Evolutionary conservation across 2,113 vertebrate genomes (phyloP).

Genomic region (Rhadina sibilatrix): DNA sequence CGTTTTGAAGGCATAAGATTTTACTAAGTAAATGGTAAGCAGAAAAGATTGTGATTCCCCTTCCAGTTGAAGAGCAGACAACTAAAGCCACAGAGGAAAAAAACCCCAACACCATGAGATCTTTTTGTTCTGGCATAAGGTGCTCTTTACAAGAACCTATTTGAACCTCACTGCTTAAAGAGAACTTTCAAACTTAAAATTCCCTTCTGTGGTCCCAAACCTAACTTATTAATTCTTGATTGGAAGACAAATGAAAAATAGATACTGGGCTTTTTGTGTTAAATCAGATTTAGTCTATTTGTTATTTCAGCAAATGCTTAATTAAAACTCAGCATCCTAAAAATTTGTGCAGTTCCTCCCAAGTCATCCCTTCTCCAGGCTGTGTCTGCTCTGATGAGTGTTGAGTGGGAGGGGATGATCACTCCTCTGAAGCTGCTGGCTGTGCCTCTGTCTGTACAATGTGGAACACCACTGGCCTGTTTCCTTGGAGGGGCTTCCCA

Average conservation of each 20-base stretch:
- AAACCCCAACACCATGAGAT: background rate
- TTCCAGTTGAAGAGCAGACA: background rate
- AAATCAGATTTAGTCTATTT: background rate
- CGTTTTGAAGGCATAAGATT: background rate
- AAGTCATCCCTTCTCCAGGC: background rate
- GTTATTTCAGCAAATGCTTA: background rate
- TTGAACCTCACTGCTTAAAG: background rate
- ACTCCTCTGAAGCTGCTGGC: background rate
- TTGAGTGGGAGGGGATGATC: background rate
- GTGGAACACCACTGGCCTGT: accelerated
- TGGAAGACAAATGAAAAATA: background rate
- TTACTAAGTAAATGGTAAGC: background rate
- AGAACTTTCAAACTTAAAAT: background rate
- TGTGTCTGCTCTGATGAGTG: background rate
- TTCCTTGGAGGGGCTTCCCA: background rate
- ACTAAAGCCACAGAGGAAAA: background rate
- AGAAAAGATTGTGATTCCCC: background rate
- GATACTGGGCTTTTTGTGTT: background rate
- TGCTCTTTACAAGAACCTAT: background rate
- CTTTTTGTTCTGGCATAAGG: background rate
- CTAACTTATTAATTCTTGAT: background rate
- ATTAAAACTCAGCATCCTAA: background rate
- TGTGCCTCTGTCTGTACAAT: background rate
- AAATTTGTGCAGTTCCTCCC: background rate
- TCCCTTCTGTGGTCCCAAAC: background rate